Conservation (phyloP, 2,113 vertebrate genomes). For the Plotosus lineatus region DNA sequence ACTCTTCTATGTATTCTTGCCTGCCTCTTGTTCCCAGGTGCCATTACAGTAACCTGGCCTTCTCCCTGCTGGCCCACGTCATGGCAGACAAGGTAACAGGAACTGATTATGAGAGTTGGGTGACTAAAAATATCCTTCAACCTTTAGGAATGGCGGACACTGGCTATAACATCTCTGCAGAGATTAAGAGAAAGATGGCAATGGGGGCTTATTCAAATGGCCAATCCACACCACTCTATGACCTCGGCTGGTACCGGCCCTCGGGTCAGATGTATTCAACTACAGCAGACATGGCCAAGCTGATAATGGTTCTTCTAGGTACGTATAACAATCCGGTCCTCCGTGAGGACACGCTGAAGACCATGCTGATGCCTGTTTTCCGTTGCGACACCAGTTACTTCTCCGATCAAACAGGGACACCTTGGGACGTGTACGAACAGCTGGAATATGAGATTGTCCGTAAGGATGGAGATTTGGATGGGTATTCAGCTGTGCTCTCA, state of each 20-base stretch:
- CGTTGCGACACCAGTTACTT: slow-evolving; percentile 83
- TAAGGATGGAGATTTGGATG: slow-evolving; percentile 89
- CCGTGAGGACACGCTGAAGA: slow-evolving; percentile 78
- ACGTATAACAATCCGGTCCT: slow-evolving; percentile 71
- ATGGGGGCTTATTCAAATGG: slow-evolving; percentile 82
- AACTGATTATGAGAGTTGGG: slow-evolving; percentile 83
- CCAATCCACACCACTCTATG: slow-evolving; percentile 79
- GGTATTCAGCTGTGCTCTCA: slow-evolving; percentile 85
- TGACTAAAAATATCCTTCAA: slow-evolving; percentile 79
- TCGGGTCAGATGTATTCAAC: slow-evolving; percentile 94
- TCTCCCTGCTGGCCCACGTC: slow-evolving; percentile 84
- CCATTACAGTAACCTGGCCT: slow-evolving; percentile 92
- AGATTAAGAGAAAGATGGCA: slow-evolving; percentile 74
- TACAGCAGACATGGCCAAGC: slow-evolving; percentile 83
- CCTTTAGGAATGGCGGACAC: slow-evolving; percentile 85
- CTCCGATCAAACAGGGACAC: slow-evolving; percentile 83
- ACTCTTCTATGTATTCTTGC: too few relatives aligned
- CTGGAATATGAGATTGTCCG: slow-evolving; percentile 80
- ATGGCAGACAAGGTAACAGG: slow-evolving; percentile 74
- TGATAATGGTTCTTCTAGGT: slow-evolving; percentile 81
- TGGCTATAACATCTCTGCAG: slow-evolving; percentile 77
- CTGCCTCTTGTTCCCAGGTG: slow-evolving; percentile 72
- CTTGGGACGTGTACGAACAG: slow-evolving; percentile 88
- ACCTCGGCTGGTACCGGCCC: slow-evolving; percentile 90
- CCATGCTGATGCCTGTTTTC: slow-evolving; percentile 80